Percentiles rank a stretch among this genome's conserved stretches.
Evolutionary conservation across 2,113 vertebrate genomes (phyloP).

Genomic region (Syngnathus floridae): DNA sequence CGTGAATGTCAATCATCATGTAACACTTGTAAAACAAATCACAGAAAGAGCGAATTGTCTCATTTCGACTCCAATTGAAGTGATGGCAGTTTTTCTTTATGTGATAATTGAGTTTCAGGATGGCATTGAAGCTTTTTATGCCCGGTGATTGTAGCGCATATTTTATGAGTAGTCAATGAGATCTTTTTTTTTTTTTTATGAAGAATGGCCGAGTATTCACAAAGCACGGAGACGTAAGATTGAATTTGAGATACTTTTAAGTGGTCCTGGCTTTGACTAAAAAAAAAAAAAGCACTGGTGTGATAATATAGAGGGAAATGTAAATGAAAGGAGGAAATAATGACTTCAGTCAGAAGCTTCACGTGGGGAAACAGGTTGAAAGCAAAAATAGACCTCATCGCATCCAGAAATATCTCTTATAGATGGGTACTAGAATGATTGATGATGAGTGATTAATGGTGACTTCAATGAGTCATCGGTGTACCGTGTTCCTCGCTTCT

Average conservation of each 20-base stretch:
- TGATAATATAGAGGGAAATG: constrained; percentile 31
- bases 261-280: constrained; percentile 28
- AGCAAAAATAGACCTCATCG: not conserved
- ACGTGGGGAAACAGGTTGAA: not conserved
- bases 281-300: constrained; percentile 23
- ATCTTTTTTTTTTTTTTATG: constrained; percentile 40
- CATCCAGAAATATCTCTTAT: not conserved
- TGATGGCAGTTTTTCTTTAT: constrained; percentile 34
- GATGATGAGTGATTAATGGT: not conserved
- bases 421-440: not conserved
- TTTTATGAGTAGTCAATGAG: constrained; percentile 66
- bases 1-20: constrained; percentile 12
- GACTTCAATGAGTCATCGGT: not conserved
- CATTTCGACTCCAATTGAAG: constrained; percentile 10
- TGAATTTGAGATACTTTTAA: constrained; percentile 49
- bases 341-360: constrained; percentile 36
- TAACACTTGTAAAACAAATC: constrained; percentile 10
- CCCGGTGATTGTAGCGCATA: constrained; percentile 55
- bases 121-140: constrained; percentile 40
- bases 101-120: constrained; percentile 42
- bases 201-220: constrained; percentile 52
- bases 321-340: constrained; percentile 48
- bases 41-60: constrained; percentile 8
- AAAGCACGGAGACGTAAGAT: constrained; percentile 49
- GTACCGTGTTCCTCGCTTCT: not conserved